A percentile compares a stretch with the other conserved stretches of the same genome.
Evolutionary conservation across 2,113 vertebrate genomes (phyloP).

Genomic region (Mustela lutreola): DNA sequence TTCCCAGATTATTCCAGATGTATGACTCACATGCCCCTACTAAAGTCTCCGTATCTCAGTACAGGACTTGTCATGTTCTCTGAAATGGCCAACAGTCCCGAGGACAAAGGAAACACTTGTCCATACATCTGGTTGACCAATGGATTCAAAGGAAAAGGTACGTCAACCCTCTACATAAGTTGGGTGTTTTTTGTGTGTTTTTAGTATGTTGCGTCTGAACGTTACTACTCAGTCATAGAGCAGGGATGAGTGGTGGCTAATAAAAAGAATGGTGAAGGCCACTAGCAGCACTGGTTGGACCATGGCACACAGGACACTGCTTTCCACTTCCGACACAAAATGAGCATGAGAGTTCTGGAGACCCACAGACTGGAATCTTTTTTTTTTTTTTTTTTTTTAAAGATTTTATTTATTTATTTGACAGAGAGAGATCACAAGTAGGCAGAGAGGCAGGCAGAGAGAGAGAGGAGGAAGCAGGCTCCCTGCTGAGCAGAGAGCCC

Average conservation of each 20-base stretch:
- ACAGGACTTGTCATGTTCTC: not conserved
- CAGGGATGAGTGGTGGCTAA: not conserved
- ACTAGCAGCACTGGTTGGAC: not conserved
- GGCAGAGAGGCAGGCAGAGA: too few species aligned
- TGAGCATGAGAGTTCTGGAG: fast-evolving
- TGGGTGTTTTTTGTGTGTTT: not conserved
- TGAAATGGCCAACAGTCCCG: not conserved
- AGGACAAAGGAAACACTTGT: not conserved
- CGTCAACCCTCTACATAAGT: fast-evolving
- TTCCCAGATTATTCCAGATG: not conserved
- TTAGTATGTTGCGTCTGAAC: not conserved
- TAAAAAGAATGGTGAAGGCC: not conserved
- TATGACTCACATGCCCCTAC: not conserved
- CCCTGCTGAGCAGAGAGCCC: too few species aligned
- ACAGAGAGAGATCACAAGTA: too few species aligned
- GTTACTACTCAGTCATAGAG: not conserved
- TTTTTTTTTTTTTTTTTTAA: too few species aligned
- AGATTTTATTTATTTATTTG: too few species aligned
- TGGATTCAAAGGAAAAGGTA: not conserved
- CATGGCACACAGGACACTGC: not conserved
- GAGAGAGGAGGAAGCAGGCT: too few species aligned
- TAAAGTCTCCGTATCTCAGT: not conserved
- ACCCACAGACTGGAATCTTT: not conserved
- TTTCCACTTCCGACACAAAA: not conserved
- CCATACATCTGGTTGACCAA: too few species aligned